phyloP scores from a whole-genome alignment of 2,113 vertebrate genomes.

The Beaufortia kweichowensis region DNA sequence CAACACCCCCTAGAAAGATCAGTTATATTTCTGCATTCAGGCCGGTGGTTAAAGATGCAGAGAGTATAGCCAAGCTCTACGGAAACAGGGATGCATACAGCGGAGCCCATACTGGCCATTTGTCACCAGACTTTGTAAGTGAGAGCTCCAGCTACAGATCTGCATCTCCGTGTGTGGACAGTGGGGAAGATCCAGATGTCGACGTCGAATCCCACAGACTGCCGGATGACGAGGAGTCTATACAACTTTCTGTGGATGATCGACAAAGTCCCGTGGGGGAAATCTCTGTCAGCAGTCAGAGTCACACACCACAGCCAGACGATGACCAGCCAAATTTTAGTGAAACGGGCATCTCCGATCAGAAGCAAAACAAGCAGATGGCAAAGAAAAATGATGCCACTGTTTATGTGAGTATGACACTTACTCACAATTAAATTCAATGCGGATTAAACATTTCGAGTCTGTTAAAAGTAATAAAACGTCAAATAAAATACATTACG shows the following conservation, averaged over 20 bases:
- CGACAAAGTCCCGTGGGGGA: slow-evolving; percentile 62
- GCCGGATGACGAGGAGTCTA: slow-evolving; percentile 80
- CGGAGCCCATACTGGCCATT: slow-evolving; percentile 76
- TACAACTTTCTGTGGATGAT: slow-evolving; percentile 66
- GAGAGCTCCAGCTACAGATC: slow-evolving; percentile 92
- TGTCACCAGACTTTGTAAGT: slow-evolving; percentile 91
- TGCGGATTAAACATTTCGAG: background rate
- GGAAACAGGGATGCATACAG: slow-evolving; percentile 82
- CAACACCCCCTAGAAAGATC: slow-evolving; percentile 78
- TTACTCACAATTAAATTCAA: background rate
- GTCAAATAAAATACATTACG: too few relatives aligned
- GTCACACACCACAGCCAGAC: slow-evolving; percentile 56
- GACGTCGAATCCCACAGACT: slow-evolving; percentile 90
- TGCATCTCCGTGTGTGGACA: slow-evolving; percentile 85
- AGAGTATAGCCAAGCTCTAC: slow-evolving; percentile 93
- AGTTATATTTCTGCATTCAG: slow-evolving; percentile 93
- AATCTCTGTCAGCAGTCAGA: slow-evolving; percentile 55
- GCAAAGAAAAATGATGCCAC: slow-evolving; percentile 70
- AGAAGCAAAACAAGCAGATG: slow-evolving; percentile 67
- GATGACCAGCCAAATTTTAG: slow-evolving; percentile 52
- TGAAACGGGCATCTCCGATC: slow-evolving; percentile 67
- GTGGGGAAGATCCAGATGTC: slow-evolving; percentile 87
- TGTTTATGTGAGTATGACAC: slow-evolving; percentile 64
- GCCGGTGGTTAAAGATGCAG: slow-evolving; percentile 89
- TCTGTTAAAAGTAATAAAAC: background rate